Percentiles rank a stretch among this genome's conserved stretches.
These are phyloP conservation scores for Tragelaphus oryx DNA, from an alignment of 2,797 vertebrate genomes.

Conservation along the genomic window DNA sequence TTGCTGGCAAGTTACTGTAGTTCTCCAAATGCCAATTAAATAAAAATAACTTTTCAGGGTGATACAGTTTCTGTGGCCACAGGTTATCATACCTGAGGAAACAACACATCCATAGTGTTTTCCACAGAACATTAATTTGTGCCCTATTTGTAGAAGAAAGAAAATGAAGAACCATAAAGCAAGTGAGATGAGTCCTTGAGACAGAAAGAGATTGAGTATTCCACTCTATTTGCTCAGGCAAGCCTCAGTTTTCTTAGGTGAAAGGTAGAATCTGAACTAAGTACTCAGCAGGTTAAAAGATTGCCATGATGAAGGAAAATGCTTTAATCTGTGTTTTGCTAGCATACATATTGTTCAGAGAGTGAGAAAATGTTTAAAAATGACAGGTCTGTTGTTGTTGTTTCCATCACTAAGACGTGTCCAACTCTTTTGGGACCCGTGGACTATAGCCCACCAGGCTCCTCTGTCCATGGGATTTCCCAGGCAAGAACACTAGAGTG, in stretches of 20 bases:
- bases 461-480: not conserved
- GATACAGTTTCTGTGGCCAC: slow-evolving; percentile 34
- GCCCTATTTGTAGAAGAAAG: not conserved
- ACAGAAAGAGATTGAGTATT: not conserved
- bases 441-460: not conserved
- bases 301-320: not conserved
- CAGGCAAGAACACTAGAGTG: not conserved
- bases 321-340: not conserved
- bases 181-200: not conserved
- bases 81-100: slow-evolving; percentile 39
- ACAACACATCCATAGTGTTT: not conserved
- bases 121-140: slow-evolving; percentile 4
- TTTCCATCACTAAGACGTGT: not conserved
- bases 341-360: not conserved
- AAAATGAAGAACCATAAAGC: not conserved
- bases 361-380: not conserved
- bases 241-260: not conserved
- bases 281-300: not conserved
- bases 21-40: not conserved
- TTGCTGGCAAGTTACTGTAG: not conserved
- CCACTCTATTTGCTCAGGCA: not conserved
- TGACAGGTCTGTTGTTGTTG: not conserved
- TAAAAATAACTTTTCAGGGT: slow-evolving; percentile 12
- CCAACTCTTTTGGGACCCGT: not conserved
- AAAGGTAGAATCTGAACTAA: not conserved